Percentiles rank a stretch among this genome's conserved stretches.
phyloP scores from a whole-genome alignment of 2,113 vertebrate species.

The Tyto alba region DNA sequence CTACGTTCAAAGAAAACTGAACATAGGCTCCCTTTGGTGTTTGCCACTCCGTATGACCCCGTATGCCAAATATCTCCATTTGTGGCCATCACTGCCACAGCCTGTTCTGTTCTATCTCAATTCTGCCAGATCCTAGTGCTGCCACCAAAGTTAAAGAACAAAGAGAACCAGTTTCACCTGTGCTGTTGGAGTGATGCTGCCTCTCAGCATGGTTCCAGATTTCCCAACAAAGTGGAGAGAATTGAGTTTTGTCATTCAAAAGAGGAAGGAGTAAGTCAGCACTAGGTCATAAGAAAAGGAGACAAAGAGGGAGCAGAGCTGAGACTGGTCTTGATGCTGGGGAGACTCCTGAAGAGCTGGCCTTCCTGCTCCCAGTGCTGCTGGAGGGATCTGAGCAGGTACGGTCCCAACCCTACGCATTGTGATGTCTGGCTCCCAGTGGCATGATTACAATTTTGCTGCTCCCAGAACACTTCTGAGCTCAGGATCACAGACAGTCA shows the following conservation, averaged over 20 bases:
- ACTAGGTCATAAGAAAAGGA: not conserved
- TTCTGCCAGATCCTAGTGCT: not conserved
- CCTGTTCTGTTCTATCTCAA: not conserved
- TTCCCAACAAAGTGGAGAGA: not conserved
- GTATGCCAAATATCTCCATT: not conserved
- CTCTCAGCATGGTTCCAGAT: not conserved
- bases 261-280: not conserved
- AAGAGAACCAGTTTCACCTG: not conserved
- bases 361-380: not conserved
- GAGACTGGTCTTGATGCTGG: not conserved
- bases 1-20: not conserved
- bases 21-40: not conserved
- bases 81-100: not conserved
- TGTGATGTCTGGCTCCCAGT: not conserved
- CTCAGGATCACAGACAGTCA: not conserved
- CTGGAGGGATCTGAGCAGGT: not conserved
- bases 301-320: not conserved
- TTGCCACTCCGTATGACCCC: not conserved
- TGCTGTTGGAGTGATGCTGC: not conserved
- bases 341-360: not conserved
- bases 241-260: not conserved
- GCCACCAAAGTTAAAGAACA: not conserved
- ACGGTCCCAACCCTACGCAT: not conserved
- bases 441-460: not conserved
- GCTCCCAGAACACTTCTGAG: not conserved